Conservation (phyloP, 2,888 invertebrate species). For the Ochlodes sylvanus region DNA sequence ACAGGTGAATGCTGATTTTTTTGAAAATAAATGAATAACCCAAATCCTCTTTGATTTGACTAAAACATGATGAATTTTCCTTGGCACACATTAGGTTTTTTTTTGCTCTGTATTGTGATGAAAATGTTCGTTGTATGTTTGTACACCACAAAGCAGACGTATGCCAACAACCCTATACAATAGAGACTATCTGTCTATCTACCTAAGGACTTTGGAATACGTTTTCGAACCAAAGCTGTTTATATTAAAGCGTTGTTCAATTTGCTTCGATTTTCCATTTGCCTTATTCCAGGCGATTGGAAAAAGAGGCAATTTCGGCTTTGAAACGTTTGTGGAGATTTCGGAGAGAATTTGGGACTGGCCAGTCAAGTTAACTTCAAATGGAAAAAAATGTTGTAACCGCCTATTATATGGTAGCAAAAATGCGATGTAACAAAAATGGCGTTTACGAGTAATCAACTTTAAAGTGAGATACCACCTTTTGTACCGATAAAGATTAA, state of each 20-base stretch:
- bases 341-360: constrained; percentile 21
- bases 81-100: no score
- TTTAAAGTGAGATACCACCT: no score
- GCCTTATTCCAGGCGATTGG: constrained; percentile 36
- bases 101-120: neutral
- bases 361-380: constrained; percentile 20
- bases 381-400: constrained; percentile 3
- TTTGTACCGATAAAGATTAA: no score
- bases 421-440: no score
- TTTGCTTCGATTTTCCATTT: constrained; percentile 35
- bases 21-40: no score
- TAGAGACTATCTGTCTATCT: constrained; percentile 4
- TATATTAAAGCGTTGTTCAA: constrained; percentile 33
- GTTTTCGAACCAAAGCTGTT: constrained; percentile 20
- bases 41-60: no score
- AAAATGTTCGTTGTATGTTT: neutral
- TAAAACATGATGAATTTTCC: no score
- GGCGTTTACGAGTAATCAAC: no score
- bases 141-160: neutral
- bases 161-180: neutral
- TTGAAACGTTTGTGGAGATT: constrained; percentile 32
- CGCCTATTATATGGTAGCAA: neutral
- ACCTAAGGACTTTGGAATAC: neutral
- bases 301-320: constrained; percentile 35
- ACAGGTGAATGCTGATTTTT: no score